These are phyloP conservation scores for Encarsia formosa DNA, from an alignment of 2,888 invertebrate genomes.

Conservation along the genomic window DNA sequence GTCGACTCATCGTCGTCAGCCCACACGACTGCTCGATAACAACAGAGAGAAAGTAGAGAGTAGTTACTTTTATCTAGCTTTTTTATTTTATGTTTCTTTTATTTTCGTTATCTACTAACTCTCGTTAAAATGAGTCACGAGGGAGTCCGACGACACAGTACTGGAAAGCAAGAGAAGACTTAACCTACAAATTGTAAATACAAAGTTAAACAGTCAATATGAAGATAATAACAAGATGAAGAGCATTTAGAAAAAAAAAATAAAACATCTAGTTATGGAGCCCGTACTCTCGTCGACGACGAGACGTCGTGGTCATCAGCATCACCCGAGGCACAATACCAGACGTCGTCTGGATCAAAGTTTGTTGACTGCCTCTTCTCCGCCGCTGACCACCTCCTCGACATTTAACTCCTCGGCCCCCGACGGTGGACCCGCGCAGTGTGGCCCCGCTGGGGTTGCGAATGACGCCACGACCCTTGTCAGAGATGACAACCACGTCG, in stretches of 20 bases:
- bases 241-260: neutral
- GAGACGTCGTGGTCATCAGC: constrained; percentile 49
- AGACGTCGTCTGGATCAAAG: constrained; percentile 42
- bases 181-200: too few species aligned
- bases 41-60: constrained; percentile 5
- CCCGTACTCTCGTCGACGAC: constrained; percentile 41
- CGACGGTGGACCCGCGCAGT: constrained; percentile 51
- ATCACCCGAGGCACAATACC: constrained; percentile 46
- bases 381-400: constrained; percentile 3
- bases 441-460: constrained; percentile 45
- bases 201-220: too few species aligned
- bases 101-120: too few species aligned
- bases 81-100: too few species aligned
- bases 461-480: constrained; percentile 10
- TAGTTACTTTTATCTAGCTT: neutral
- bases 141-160: too few species aligned
- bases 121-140: too few species aligned
- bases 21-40: neutral
- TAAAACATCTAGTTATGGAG: neutral
- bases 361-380: constrained; percentile 3
- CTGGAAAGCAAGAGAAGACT: too few species aligned
- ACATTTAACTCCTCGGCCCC: constrained; percentile 12
- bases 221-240: too few species aligned
- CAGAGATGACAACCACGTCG: neutral
- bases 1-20: constrained; percentile 12